A percentile compares a stretch with the other conserved stretches of the same genome.
These are phyloP conservation scores for Solenopsis fugax DNA, from an alignment of 1,140 invertebrate species.

Conservation along the genomic window DNA sequence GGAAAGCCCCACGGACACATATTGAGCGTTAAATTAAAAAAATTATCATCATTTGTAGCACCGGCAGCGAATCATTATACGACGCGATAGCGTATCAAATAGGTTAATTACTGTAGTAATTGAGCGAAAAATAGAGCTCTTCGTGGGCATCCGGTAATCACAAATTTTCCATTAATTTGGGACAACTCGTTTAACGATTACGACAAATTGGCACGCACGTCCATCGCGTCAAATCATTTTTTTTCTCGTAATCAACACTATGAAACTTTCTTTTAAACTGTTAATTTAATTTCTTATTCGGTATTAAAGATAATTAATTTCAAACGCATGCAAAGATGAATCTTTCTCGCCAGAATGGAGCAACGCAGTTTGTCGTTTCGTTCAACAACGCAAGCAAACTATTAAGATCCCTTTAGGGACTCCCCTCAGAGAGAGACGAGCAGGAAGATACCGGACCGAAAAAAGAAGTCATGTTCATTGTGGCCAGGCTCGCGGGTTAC, in stretches of 20 bases:
- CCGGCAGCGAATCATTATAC: conserved; percentile 8
- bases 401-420: background rate
- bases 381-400: background rate
- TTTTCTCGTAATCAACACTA: background rate
- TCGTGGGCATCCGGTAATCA: background rate
- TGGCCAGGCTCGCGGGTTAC: conserved; percentile 6
- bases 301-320: background rate
- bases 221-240: background rate
- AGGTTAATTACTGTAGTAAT: conserved; percentile 39
- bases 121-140: conserved; percentile 36
- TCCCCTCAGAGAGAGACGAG: background rate
- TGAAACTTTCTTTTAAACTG: background rate
- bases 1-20: background rate
- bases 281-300: background rate
- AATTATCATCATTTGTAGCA: background rate
- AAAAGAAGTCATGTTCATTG: conserved; percentile 1
- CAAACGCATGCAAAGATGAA: background rate
- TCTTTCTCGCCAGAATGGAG: background rate
- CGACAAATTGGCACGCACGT: background rate
- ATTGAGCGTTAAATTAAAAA: conserved; percentile 31
- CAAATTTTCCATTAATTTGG: conserved; percentile 32
- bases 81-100: conserved; percentile 54
- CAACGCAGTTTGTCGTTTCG: background rate
- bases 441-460: background rate
- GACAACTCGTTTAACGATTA: background rate